These are phyloP conservation scores for Hippocampus comes DNA, from an alignment of 2,113 vertebrate genomes.

Conservation along the genomic window DNA sequence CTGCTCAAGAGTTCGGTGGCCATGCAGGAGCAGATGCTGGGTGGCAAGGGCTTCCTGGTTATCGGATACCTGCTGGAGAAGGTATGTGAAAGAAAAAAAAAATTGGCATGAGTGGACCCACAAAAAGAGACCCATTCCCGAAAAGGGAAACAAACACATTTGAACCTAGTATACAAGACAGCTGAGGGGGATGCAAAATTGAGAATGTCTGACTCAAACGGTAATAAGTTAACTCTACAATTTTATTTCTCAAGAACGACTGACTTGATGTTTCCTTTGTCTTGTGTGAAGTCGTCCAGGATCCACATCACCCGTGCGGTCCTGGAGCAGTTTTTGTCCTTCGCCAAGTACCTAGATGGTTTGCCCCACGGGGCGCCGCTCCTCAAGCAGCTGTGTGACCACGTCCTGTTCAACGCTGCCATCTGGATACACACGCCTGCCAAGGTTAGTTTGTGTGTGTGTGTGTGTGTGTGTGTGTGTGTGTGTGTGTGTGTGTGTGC, in stretches of 20 bases:
- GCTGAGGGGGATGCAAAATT: too few species aligned
- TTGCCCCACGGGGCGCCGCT: conserved; percentile 94
- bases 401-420: conserved; percentile 96
- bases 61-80: conserved; percentile 98
- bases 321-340: conserved; percentile 95
- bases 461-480: conserved; percentile 14
- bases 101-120: not conserved
- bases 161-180: not conserved
- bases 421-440: conserved; percentile 99
- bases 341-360: conserved; percentile 97
- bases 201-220: too few species aligned
- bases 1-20: conserved; percentile 98
- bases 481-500: conserved; percentile 1
- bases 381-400: conserved; percentile 97
- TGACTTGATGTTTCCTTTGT: not conserved
- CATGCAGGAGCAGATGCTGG: conserved; percentile 99
- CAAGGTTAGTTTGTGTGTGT: conserved; percentile 77
- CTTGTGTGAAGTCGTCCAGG: conserved; percentile 82
- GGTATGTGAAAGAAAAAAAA: conserved; percentile 69
- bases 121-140: not conserved
- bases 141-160: too few species aligned
- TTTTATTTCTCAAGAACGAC: not conserved
- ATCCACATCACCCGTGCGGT: conserved; percentile 96
- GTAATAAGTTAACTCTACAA: not conserved
- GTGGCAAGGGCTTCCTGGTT: conserved; percentile 97